Evolutionary conservation across 2,797 vertebrate species (phyloP), one percentile per base, ranked within the genome.

Genomic region (Lutjanus campechanus): DNA sequence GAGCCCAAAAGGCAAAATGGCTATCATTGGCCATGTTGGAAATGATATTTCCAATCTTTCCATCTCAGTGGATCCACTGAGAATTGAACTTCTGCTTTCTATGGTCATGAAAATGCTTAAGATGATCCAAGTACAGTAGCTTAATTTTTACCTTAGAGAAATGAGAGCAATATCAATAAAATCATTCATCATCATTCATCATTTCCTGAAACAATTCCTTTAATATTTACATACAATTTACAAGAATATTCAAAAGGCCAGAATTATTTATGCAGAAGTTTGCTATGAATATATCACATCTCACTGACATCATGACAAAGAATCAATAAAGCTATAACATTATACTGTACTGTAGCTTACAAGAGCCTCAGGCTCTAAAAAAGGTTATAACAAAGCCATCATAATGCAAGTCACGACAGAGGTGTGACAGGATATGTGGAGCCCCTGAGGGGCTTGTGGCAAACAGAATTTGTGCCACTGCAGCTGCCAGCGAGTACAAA

Each of bases 381-480:
- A 83, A 77, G 55, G 54, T 63, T 68, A 69, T 66, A 71, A 75
- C 73, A 73, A 8, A 66, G 72, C 25, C 51, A 20, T 80, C 44
- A 53, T 29, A 67, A 66, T 77, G 69, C 40, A 73, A 68, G 62
- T 76, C 73, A 72, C 59, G 43, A 15, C 8, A 36, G 59, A 56
- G 11, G 43, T 71, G 47, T 46, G 40, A 49, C 15, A 49, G 54
- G 40, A 69, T 69, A 61, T 73, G 73, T 74, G 46, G 11, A 15
- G 22, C 59, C 63, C 66, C 44, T 0, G 2, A 73, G 70, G 63
- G 76, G 20, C 67, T 76, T 61, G 67, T 69, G 29, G 73, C 71
- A 76, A 88, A 86, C 67, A 73, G 12, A 76, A 76, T 84, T 75
- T 81, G 68, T 84, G 80, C 59, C 79, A 62, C 69, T 77, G 73